Base-by-base conservation (phyloP, 1,140 invertebrate species). In the Hydropsyche tenuis region DNA sequence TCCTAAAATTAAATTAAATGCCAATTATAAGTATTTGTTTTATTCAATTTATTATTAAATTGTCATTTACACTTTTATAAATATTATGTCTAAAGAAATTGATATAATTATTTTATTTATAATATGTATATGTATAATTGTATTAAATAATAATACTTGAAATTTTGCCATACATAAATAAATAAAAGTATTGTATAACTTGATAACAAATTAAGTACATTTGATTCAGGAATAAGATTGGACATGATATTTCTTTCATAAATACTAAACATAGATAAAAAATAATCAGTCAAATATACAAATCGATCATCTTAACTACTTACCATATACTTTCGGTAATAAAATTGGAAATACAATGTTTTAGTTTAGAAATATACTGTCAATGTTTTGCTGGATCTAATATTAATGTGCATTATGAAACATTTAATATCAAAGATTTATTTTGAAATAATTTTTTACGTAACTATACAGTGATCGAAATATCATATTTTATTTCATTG, bases 171-270 rank as follows among this genome's bases (percentile, higher is more conserved):
- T 51, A n/a, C 46, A 37, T 37, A 16, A 51, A 51, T 20, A 5
- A 51, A 51, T n/a, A 5, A 4, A 51, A 51, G 14, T 51, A 37
- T 3, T 37, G 9, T 37, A 37, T 37, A 37, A 37, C 30, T 37
- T 37, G 46, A 16, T 51, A 51, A 51, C n/a, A 45, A 51, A 51
- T 37, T 51, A 51, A 51, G 14, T 51, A 51, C 18, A 51, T n/a
- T 4, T 3, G 5, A 14, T n/a, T 51, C 14, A 20, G 46, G 46
- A 51, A 51, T 51, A 14, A n/a, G 3, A 37, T 37, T 20, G 3
- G 14, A 14, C 18, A 16, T n/a, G 3, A 4, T 51, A 16, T 51
- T 51, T 16, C 3, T 51, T 51, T 51, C 5, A 51, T 51, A 51
- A 51, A 51, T 51, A 51, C 4, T 51, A 51, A 16, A 51, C 46